Evolutionary conservation across 2,113 vertebrate species (phyloP), one percentile per base, ranked within the genome.

Genomic region (Brachirus orientalis): DNA sequence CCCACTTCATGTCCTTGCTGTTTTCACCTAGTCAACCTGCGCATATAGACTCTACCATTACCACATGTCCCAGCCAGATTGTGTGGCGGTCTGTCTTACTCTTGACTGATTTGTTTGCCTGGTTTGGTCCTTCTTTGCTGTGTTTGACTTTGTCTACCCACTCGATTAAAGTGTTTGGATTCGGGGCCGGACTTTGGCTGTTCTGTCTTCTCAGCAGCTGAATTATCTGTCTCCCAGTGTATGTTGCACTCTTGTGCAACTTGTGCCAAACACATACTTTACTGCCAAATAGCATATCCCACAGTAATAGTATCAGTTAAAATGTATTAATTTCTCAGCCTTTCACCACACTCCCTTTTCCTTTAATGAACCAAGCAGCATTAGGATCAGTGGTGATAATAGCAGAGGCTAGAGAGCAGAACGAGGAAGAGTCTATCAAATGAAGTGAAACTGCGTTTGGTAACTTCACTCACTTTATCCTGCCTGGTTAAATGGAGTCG

Each of bases 341-440:
- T 53, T 51, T 69, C 28, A 45, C 57, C 47, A 41, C 45, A 68
- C 47, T 62, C 50, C 7, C 35, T 46, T 63, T 76, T 11, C 13
- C 36, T 41, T 74, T 83, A 82, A 84, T 81, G 77, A 88, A 81
- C 46, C 57, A 40, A 63, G 71, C 66, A 64, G 77, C 69, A 63
- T n/a, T 60, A 46, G 64, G 77, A 82, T 75, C 53, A 75, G 44
- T 19, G 62, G 52, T 52, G 69, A 83, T 76, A 61, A 79, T 19
- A 53, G 70, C 50, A 47, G 36, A 74, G 53, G 56, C 62, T 46
- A 54, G 47, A 45, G 54, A 82, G 72, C 65, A 77, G 52, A 85
- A 48, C 16, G 11, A 79, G 41, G 19, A 77, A 35, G 55, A 82
- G 69, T 79, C 60, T 68, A 67, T 88, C 76, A 83, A 83, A 86